Evolutionary conservation across 1,140 invertebrate genomes (phyloP), one percentile per base, ranked within the genome.

Genomic region (Pseudomyrmex pallidus): DNA sequence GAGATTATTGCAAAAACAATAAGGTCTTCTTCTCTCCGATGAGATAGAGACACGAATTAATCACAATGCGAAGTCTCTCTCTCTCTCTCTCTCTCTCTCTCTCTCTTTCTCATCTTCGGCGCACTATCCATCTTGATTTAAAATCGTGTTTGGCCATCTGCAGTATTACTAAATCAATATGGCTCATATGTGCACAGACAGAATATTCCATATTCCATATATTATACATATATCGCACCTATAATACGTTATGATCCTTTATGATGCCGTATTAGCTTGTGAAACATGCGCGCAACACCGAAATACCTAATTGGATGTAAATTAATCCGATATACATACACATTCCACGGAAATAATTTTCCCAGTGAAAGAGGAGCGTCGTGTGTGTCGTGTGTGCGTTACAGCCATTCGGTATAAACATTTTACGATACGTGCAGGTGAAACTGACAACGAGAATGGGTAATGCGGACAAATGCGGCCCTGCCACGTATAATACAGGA

Each of bases 101-200:
- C 15, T 15, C 35, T 35, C 35, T 35, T 35, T 35, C 35, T 35
- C 35, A 5, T 35, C 35, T 35, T 0, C 35, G 5, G 2, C 61
- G 20, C 46, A 59, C 44, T 76, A 77, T 63, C 61, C 48, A 76
- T 84, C 61, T 70, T 72, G 66, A 80, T 70, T 80, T 80, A 80
- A 80, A 80, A 80, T 80, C 22, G 35, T 66, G 56, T 72, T 72
- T 13, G 54, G 12, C 66, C 44, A 72, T 70, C 66, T 70, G 76
- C 76, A 80, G 54, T 70, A 72, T 59, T 59, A 61, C 35, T 72
- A 72, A 59, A 80, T 80, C 66, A 72, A 80, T 80, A 80, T 17
- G 20, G 44, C 20, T 80, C 52, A 12, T 25, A 67, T 59, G 64
- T 17, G 63, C n/a, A 2, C 13, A 25, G 15, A n/a, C 20, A 25